phyloP scores from a whole-genome alignment of 2,888 invertebrate species.

The Cosmia pyralina region DNA sequence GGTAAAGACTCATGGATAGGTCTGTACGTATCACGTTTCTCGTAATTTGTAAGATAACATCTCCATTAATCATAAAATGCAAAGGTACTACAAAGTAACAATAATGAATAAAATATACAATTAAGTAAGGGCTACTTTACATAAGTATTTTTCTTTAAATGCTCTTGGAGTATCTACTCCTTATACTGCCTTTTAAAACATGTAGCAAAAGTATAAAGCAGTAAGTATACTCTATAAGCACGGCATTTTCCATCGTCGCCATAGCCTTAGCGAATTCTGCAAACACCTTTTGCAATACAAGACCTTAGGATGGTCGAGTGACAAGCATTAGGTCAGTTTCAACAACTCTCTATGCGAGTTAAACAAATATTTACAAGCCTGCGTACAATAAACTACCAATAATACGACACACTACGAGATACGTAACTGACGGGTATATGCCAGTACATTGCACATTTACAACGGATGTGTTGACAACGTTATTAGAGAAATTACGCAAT shows the following conservation, averaged over 20 bases:
- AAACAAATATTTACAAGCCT: constrained; percentile 69
- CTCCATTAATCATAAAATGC: neutral
- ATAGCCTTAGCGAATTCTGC: constrained; percentile 34
- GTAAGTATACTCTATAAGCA: neutral
- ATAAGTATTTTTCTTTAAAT: neutral
- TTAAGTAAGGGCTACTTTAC: constrained; percentile 7
- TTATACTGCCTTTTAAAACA: neutral
- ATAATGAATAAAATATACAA: neutral
- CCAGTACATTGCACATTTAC: constrained; percentile 41
- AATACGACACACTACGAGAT: no score
- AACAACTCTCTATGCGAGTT: constrained; percentile 67
- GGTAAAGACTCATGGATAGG: neutral
- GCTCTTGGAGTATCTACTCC: neutral
- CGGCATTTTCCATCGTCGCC: neutral
- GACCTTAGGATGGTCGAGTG: constrained; percentile 69
- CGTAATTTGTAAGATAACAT: neutral
- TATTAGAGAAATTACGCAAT: constrained; percentile 39
- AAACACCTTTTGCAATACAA: constrained; percentile 62
- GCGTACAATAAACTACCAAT: constrained; percentile 31
- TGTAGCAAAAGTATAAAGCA: neutral
- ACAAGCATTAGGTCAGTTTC: constrained; percentile 69
- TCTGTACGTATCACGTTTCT: neutral
- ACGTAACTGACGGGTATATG: constrained; percentile 1
- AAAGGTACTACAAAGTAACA: constrained; percentile 9
- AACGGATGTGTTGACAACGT: constrained; percentile 44